These are phyloP conservation scores for Daboia siamensis DNA, from an alignment of 2,113 vertebrate species.

Conservation along the genomic window DNA sequence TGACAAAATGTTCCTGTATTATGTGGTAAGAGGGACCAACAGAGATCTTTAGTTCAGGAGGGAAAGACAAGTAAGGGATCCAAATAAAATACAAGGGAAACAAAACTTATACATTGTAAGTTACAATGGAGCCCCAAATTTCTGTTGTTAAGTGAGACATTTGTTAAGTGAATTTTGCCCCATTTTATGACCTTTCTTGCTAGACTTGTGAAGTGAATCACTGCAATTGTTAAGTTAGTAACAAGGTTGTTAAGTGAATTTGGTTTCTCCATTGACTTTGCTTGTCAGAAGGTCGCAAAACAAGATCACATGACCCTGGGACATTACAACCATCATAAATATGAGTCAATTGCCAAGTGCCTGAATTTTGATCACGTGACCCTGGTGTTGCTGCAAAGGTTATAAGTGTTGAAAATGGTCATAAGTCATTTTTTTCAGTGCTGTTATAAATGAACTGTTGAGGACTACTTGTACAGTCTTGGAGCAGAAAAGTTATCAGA, in stretches of 20 bases:
- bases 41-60: neutral
- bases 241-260: neutral
- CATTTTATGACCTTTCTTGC: neutral
- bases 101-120: neutral
- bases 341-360: neutral
- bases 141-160: neutral
- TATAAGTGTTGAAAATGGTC: neutral
- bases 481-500: neutral
- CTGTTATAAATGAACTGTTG: neutral
- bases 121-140: neutral
- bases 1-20: constrained; percentile 66
- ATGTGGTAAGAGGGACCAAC: constrained; percentile 56
- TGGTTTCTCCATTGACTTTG: neutral
- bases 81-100: neutral
- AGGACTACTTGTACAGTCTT: neutral
- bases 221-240: neutral
- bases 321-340: neutral
- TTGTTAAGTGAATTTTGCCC: neutral
- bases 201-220: neutral
- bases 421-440: neutral
- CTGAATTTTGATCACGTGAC: neutral
- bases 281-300: neutral
- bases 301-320: neutral
- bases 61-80: neutral
- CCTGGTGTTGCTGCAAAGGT: neutral